These are phyloP conservation scores for Serripes groenlandicus DNA, from an alignment of 2,888 invertebrate species.

Conservation along the genomic window DNA sequence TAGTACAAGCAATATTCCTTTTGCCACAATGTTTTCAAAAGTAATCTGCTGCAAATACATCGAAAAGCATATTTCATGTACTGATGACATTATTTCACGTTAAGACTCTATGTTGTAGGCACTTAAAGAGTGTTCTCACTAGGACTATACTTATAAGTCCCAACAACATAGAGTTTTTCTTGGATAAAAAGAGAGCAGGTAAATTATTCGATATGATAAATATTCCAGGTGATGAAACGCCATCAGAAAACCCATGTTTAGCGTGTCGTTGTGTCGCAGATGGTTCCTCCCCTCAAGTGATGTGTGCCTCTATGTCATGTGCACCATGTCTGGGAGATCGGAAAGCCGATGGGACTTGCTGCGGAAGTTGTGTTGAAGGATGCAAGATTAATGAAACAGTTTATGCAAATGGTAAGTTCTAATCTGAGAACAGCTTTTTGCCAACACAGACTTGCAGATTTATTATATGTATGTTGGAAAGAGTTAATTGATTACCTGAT, in stretches of 20 bases:
- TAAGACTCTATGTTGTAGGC: no score
- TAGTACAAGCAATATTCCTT: background rate
- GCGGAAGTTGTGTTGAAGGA: constrained; percentile 6
- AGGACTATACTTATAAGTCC: no score
- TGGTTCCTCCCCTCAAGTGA: background rate
- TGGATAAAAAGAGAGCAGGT: no score
- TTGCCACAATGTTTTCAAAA: background rate
- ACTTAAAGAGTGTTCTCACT: no score
- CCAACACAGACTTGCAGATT: background rate
- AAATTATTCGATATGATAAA: no score
- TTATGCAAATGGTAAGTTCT: constrained; percentile 5
- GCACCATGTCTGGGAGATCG: background rate
- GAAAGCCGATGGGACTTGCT: constrained; percentile 3
- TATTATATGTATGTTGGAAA: no score
- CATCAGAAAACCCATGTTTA: background rate
- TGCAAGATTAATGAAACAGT: background rate
- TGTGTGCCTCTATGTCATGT: background rate
- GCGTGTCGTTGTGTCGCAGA: background rate
- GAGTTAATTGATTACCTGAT: no score
- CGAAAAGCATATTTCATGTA: no score
- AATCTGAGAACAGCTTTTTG: background rate
- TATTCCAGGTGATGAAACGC: background rate
- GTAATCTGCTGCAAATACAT: no score
- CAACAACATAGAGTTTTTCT: no score
- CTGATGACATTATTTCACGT: no score